Conservation (phyloP, 37 sponge, comb jelly and placozoan genomes). For the Lycopodina hypogea region DNA sequence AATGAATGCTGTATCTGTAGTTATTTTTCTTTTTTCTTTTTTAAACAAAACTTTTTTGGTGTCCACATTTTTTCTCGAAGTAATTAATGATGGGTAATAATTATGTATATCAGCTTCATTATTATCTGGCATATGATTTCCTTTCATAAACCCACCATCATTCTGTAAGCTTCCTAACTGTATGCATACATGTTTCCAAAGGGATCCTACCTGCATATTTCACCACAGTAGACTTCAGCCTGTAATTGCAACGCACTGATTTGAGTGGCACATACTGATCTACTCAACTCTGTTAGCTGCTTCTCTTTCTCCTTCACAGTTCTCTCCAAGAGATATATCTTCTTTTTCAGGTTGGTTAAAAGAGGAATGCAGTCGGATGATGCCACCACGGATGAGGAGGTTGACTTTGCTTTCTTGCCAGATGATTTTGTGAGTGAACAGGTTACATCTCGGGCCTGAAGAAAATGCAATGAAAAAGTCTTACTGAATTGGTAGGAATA, state of each 20-base stretch:
- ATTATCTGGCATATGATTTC: no score
- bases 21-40: no score
- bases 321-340: conserved; percentile 44
- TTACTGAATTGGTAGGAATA: no score
- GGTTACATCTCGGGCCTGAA: conserved; percentile 34
- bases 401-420: background rate
- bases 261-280: conserved; percentile 16
- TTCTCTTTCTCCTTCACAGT: conserved; percentile 62
- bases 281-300: conserved; percentile 2
- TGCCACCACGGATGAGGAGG: background rate
- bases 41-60: no score
- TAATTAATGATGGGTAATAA: no score
- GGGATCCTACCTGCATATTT: conserved; percentile 24
- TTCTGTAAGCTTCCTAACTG: no score
- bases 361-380: background rate
- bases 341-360: conserved; percentile 42
- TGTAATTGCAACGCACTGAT: conserved; percentile 40
- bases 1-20: no score
- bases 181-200: background rate
- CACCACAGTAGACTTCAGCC: conserved; percentile 32
- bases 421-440: conserved; percentile 25
- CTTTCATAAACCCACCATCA: no score
- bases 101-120: no score
- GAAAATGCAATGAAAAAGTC: no score
- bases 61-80: no score